Conservation (phyloP, 1,140 invertebrate genomes). For the Leptonema lineaticorne region DNA sequence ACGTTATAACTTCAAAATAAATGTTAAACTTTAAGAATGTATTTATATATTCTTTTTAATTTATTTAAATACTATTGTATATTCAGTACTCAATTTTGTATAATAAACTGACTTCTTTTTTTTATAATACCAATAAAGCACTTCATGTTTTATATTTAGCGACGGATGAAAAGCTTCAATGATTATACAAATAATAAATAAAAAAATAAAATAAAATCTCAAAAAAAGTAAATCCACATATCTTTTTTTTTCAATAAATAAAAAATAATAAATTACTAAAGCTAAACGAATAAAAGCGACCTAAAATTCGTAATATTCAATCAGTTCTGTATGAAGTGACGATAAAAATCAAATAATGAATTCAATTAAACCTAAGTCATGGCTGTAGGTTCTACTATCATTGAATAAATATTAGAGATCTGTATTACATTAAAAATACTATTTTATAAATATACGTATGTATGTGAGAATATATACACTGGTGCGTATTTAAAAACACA, state of each 20-base stretch:
- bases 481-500: slow-evolving; percentile 6
- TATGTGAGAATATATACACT: slow-evolving; percentile 21
- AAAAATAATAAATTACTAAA: slow-evolving; percentile 44
- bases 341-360: slow-evolving; percentile 30
- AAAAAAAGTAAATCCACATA: slow-evolving; percentile 36
- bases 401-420: slow-evolving; percentile 39
- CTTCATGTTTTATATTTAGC: slow-evolving; percentile 37
- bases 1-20: slow-evolving; percentile 39
- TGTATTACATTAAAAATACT: slow-evolving; percentile 34
- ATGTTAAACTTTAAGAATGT: slow-evolving; percentile 47
- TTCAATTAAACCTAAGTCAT: slow-evolving; percentile 41
- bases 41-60: slow-evolving; percentile 26
- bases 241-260: too few species aligned
- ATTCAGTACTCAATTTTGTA: slow-evolving; percentile 46
- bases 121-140: slow-evolving; percentile 43
- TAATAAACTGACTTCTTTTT: slow-evolving; percentile 38
- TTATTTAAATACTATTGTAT: slow-evolving; percentile 21
- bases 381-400: slow-evolving; percentile 33
- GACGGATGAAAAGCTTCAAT: slow-evolving; percentile 26
- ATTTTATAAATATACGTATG: slow-evolving; percentile 25
- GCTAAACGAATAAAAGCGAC: slow-evolving; percentile 46
- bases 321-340: slow-evolving; percentile 40
- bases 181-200: slow-evolving; percentile 2
- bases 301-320: slow-evolving; percentile 44
- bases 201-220: slow-evolving; percentile 35